Evolutionary conservation across 2,797 vertebrate genomes (phyloP).

Genomic region (Numenius phaeopus): DNA sequence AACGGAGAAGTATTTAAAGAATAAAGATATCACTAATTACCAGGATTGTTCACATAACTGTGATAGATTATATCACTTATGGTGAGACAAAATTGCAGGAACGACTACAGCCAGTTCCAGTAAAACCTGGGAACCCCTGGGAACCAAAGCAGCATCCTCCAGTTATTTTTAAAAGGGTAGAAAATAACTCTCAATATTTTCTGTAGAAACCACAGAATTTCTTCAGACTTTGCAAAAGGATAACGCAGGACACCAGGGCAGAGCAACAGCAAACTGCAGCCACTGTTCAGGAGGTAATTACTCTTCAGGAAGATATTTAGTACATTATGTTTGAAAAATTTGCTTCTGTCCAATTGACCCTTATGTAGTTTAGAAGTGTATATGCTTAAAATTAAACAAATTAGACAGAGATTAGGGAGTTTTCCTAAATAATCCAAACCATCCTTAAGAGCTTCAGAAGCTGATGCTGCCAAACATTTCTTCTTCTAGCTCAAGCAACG

Average conservation of each 20-base stretch:
- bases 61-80: background rate
- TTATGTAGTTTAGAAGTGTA: background rate
- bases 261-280: background rate
- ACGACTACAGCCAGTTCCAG: background rate
- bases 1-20: slow-evolving; percentile 26
- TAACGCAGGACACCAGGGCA: background rate
- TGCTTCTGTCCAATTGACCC: background rate
- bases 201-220: background rate
- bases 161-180: background rate
- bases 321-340: background rate
- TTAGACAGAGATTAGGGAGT: background rate
- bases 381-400: background rate
- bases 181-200: background rate
- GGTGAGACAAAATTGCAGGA: slow-evolving; percentile 7
- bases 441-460: background rate
- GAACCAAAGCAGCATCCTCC: background rate
- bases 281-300: background rate
- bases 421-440: background rate
- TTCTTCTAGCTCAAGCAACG: background rate
- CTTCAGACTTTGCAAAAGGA: background rate
- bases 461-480: background rate
- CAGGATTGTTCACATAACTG: background rate
- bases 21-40: background rate
- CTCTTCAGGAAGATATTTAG: background rate
- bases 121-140: background rate